Evolutionary conservation across 2,113 vertebrate genomes (phyloP), one percentile per base, ranked within the genome.

Genomic region (Crotalus tigris): DNA sequence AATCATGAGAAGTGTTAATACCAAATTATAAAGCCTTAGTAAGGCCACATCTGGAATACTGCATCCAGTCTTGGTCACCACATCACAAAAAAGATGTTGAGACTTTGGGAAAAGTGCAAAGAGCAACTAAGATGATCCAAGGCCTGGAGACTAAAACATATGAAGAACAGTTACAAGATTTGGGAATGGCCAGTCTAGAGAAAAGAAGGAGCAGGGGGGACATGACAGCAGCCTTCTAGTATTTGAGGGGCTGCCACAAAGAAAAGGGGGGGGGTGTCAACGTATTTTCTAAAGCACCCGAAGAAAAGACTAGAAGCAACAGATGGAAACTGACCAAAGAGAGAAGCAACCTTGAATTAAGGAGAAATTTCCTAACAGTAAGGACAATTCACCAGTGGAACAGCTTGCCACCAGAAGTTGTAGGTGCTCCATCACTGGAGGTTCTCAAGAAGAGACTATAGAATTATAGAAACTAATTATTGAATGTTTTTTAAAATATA

Each of bases 101-200:
- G 58, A 26, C 24, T 61, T 59, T 64, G 10, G 59, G 4, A 29
- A 64, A 64, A 29, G 59, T 64, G 59, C 59, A 29, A 1, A 12
- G 21, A 59, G 21, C 57, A 59, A 64, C 26, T 29, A 64, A 12
- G 9, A 64, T 0, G 8, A 59, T 59, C 2, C 8, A 59, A 10
- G 23, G 9, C 3, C 9, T 26, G 59, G 24, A 26, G 3, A 11
- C 3, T 61, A 61, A 61, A 59, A 26, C 58, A 29, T 11, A 11
- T 0, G 59, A n/a, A n/a, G 61, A n/a, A n/a, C 1, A 0, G 29
- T 1, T n/a, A 29, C 26, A n/a, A 11, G 29, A n/a, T 13, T 13
- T 69, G 61, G 11, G 26, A 5, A 0, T 69, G 29, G 61, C 61
- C 13, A 13, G 26, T 69, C 61, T n/a, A 13, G 11, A 13, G 24